A percentile compares a stretch with the other conserved stretches of the same genome.
These are phyloP conservation scores for Ooceraea biroi DNA, from an alignment of 1,140 invertebrate genomes.

Conservation along the genomic window DNA sequence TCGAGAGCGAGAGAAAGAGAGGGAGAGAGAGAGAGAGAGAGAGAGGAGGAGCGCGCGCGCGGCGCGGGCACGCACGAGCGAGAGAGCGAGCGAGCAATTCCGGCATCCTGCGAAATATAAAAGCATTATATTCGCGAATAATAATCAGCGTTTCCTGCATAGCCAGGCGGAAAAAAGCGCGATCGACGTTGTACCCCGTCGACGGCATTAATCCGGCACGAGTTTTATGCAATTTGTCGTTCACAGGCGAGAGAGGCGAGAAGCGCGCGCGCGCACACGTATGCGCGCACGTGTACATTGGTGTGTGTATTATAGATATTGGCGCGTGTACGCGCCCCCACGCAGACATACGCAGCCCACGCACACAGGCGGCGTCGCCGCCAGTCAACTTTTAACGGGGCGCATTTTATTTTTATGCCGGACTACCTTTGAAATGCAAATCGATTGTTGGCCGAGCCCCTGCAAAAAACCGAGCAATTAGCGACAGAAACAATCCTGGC, in stretches of 20 bases:
- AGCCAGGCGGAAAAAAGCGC: constrained; percentile 70
- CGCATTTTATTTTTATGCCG: constrained; percentile 79
- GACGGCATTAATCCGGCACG: constrained; percentile 75
- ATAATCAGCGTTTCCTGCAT: constrained; percentile 65
- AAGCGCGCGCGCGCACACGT: background rate
- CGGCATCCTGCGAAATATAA: constrained; percentile 59
- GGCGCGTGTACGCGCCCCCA: constrained; percentile 16
- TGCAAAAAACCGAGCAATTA: constrained; percentile 81
- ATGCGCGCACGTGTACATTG: background rate
- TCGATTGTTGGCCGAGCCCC: constrained; percentile 77
- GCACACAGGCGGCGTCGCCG: constrained; percentile 65
- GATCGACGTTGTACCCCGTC: constrained; percentile 74
- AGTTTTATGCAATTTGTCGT: constrained; percentile 76
- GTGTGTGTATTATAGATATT: constrained; percentile 54
- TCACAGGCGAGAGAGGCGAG: constrained; percentile 56
- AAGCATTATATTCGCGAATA: constrained; percentile 68
- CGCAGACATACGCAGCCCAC: constrained; percentile 61
- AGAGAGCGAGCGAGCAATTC: constrained; percentile 38
- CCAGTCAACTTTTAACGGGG: constrained; percentile 78
- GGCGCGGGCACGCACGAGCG: background rate
- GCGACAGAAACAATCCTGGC: constrained; percentile 81
- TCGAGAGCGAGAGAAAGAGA: constrained; percentile 27
- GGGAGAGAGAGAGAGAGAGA: background rate
- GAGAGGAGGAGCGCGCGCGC: background rate
- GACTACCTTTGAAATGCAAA: constrained; percentile 82